Evolutionary conservation across 2,888 invertebrate species (phyloP).

Genomic region (Polylopha cassiicola): DNA sequence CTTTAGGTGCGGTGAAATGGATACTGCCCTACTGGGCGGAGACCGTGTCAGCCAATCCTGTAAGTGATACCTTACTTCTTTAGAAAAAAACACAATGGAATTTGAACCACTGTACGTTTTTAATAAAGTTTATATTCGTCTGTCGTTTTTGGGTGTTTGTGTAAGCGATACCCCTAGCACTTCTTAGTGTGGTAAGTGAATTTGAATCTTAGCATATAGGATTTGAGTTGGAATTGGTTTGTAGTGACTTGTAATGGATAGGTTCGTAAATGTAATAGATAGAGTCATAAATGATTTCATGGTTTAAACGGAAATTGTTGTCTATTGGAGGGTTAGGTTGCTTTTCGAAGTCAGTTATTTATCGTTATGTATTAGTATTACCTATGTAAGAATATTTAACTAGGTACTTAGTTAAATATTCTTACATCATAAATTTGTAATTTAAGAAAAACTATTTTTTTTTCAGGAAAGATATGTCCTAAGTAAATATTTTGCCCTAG

Average conservation of each 20-base stretch:
- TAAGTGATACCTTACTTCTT: constrained; percentile 74
- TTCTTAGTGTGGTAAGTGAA: constrained; percentile 35
- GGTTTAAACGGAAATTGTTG: constrained; percentile 4
- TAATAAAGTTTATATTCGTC: constrained; percentile 31
- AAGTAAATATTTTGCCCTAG: too few relatives aligned
- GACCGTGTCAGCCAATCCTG: constrained; percentile 70
- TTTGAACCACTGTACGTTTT: constrained; percentile 9
- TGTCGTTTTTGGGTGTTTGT: constrained; percentile 33
- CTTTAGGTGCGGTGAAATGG: constrained; percentile 65
- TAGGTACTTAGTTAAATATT: too few relatives aligned
- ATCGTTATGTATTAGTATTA: too few relatives aligned
- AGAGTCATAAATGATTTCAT: constrained; percentile 17
- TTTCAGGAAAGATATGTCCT: too few relatives aligned
- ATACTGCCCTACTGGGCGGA: constrained; percentile 69
- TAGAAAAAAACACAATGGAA: constrained; percentile 32
- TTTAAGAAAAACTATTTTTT: too few relatives aligned
- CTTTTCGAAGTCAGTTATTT: too few relatives aligned
- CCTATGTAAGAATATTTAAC: too few relatives aligned
- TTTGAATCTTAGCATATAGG: constrained; percentile 26
- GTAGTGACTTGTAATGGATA: constrained; percentile 57
- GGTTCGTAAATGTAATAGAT: too few relatives aligned
- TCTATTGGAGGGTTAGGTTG: too few relatives aligned
- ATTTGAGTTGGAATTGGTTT: constrained; percentile 34
- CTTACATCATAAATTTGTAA: too few relatives aligned
- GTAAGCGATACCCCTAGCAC: constrained; percentile 71